Conservation (phyloP, 2,113 vertebrate species). For the Hippocampus barbouri region DNA sequence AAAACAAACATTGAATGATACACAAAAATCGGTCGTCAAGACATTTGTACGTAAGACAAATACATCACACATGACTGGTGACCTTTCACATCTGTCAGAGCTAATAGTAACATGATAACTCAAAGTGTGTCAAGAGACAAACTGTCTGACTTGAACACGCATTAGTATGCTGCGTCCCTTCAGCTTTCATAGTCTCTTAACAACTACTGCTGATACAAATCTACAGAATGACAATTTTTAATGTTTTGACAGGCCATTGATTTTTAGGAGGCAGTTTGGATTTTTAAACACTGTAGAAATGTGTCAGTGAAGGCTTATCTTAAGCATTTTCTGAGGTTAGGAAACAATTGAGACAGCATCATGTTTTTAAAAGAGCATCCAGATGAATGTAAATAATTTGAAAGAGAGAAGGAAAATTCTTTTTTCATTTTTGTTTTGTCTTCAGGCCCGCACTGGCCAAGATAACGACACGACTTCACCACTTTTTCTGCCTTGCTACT, state of each 20-base stretch:
- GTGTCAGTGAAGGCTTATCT: neutral
- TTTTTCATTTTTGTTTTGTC: conserved; percentile 35
- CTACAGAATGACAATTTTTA: neutral
- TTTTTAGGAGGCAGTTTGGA: neutral
- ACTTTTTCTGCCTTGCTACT: conserved; percentile 4
- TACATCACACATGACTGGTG: conserved; percentile 39
- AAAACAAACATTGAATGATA: conserved; percentile 45
- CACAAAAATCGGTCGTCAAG: conserved; percentile 9
- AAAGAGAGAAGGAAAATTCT: conserved; percentile 6
- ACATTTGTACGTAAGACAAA: conserved; percentile 10
- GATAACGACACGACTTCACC: neutral
- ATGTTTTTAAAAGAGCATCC: neutral
- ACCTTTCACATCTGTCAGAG: conserved; percentile 17
- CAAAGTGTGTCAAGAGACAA: conserved; percentile 23
- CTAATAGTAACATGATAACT: conserved; percentile 17
- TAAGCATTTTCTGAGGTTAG: conserved; percentile 18
- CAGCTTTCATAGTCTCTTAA: conserved; percentile 1
- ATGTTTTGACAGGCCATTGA: neutral
- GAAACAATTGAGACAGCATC: conserved; percentile 4
- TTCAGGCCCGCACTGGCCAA: neutral
- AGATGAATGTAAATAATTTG: conserved; percentile 3
- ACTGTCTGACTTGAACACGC: conserved; percentile 11
- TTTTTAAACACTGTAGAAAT: conserved; percentile 1
- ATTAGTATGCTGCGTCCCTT: conserved; percentile 3
- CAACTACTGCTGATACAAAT: neutral